Evolutionary conservation across 2,888 invertebrate species (phyloP), one percentile per base, ranked within the genome.

Genomic region (Ornithoptera priamus): DNA sequence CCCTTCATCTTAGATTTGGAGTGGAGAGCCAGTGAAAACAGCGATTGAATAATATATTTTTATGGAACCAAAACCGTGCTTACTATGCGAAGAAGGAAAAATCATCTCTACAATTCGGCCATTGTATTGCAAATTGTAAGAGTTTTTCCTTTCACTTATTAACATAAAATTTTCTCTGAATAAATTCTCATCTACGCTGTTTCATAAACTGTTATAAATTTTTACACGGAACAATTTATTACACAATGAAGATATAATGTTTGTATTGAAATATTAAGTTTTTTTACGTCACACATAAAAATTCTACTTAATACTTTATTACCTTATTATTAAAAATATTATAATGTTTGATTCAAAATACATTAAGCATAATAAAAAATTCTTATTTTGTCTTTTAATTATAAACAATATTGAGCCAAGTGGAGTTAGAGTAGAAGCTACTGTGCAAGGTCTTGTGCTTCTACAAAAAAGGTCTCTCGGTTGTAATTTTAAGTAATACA

Each of bases 91-190:
- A 88, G 84, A 86, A 84, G 89, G 87, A 89, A 90, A 90, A 89
- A 91, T 90, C 88, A 90, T 90, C 85, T 87, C 86, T 85, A 87
- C 87, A 85, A 85, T 87, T 85, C 84, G 81, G 78, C 89, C 82
- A 91, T 91, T 92, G 91, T 92, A 87, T 90, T 89, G 88, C 88
- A 92, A 92, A 91, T 91, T 91, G 88, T 86, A 87, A 86, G 84
- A 83, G 85, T 84, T 84, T 85, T 88, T 89, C 83, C 87, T 84
- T 84, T 85, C 77, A 79, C 80, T 85, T 90, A 89, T 91, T 89
- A 89, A 88, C 88, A 90, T 90, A 89, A 89, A 87, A 89, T 68
- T 68, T 42, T 57, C 57, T n/a, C 57, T 20, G 57, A 57, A 57
- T 65, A 39, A 57, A 6, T 30, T n/a, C 18, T 56, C 20, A 36